phyloP scores from a whole-genome alignment of 2,113 vertebrate genomes.

The Osmerus mordax region DNA sequence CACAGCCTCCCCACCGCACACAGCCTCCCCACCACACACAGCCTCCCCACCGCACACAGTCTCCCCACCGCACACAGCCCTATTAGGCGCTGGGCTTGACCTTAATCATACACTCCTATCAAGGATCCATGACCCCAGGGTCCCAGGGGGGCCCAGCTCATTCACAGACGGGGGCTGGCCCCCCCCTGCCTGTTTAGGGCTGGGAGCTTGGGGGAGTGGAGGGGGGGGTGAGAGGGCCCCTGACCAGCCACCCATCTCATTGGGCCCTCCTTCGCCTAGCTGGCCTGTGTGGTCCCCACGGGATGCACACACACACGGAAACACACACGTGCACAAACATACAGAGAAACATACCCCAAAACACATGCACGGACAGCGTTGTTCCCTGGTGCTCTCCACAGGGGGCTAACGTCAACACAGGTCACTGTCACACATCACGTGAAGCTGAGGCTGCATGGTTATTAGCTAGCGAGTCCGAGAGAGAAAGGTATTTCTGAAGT shows the following conservation, averaged over 20 bases:
- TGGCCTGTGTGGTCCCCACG: too few relatives aligned
- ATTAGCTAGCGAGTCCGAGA: neutral
- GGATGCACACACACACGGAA: neutral
- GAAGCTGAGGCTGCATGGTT: neutral
- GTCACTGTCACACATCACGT: conserved; percentile 55
- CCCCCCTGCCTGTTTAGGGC: conserved; percentile 65
- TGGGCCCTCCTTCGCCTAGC: conserved; percentile 42
- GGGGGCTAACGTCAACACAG: conserved; percentile 57
- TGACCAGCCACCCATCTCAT: conserved; percentile 72
- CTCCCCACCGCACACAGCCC: conserved; percentile 34
- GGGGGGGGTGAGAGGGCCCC: conserved; percentile 8
- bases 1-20: too few relatives aligned
- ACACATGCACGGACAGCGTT: conserved; percentile 15
- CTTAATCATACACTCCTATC: conserved; percentile 73
- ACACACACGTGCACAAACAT: conserved; percentile 19
- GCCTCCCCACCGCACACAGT: too few relatives aligned
- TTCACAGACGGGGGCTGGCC: conserved; percentile 51
- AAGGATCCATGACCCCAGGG: conserved; percentile 61
- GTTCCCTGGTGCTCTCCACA: conserved; percentile 38
- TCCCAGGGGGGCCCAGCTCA: conserved; percentile 68
- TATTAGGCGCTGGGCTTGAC: conserved; percentile 58
- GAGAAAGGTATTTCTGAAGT: neutral
- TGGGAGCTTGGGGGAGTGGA: conserved; percentile 59
- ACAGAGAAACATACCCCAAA: neutral
- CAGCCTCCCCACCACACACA: too few relatives aligned